phyloP scores from a whole-genome alignment of 2,113 vertebrate species.

The Microcebus griseorufus region DNA sequence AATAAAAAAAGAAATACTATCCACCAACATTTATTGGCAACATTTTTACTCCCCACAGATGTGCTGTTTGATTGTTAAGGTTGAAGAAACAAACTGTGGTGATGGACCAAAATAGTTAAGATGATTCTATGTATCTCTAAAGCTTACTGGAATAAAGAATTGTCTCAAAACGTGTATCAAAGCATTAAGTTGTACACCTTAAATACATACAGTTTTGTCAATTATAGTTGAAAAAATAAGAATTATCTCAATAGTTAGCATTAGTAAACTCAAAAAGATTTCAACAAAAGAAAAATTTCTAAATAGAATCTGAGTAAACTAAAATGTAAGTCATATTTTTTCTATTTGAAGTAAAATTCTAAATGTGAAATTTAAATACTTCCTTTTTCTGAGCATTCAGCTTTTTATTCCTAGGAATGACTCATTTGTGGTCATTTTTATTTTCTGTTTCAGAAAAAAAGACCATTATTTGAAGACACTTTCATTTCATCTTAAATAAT shows the following conservation, averaged over 20 bases:
- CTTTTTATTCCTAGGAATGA: conserved; percentile 7
- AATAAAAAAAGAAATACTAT: not conserved
- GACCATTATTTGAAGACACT: not conserved
- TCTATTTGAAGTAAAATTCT: not conserved
- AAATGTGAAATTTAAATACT: conserved; percentile 47
- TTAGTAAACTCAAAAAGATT: not conserved
- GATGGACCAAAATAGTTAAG: not conserved
- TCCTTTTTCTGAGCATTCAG: conserved; percentile 34
- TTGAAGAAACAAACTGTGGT: not conserved
- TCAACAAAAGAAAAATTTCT: not conserved
- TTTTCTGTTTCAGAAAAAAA: conserved; percentile 28
- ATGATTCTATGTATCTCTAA: not conserved
- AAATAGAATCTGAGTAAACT: not conserved
- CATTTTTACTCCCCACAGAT: not conserved
- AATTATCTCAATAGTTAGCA: not conserved
- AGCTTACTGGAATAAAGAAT: not conserved
- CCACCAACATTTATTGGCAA: not conserved
- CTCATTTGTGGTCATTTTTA: not conserved
- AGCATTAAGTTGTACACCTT: not conserved
- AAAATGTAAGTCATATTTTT: not conserved
- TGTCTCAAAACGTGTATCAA: not conserved
- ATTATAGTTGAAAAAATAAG: not conserved
- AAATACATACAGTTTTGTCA: not conserved
- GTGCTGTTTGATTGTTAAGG: not conserved
- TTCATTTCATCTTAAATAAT: not conserved